Percentiles rank a stretch among this genome's conserved stretches.
Evolutionary conservation across 2,888 invertebrate species (phyloP).

Genomic region (Conops quadrifasciatus): DNA sequence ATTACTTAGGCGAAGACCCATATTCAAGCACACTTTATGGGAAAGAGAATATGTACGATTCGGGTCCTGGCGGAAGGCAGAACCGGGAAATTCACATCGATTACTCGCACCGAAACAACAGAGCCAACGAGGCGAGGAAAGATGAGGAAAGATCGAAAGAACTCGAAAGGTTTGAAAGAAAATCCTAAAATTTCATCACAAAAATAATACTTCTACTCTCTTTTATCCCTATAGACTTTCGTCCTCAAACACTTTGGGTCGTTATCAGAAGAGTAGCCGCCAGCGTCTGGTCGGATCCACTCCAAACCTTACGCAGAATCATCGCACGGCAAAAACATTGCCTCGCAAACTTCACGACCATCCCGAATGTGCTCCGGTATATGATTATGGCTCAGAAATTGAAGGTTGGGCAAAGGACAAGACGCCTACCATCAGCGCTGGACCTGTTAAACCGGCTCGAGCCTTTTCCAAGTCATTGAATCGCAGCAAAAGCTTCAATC

Average conservation of each 20-base stretch:
- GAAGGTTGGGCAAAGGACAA: slow-evolving; percentile 40
- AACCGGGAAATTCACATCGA: slow-evolving; percentile 31
- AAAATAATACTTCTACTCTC: neutral
- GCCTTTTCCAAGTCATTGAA: slow-evolving; percentile 77
- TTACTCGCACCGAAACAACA: slow-evolving; percentile 42
- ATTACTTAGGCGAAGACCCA: slow-evolving; percentile 88
- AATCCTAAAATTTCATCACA: neutral
- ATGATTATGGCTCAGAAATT: slow-evolving; percentile 44
- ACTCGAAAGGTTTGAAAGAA: slow-evolving; percentile 11
- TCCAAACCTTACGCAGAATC: slow-evolving; percentile 64
- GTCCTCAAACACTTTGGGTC: slow-evolving; percentile 75
- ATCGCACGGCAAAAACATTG: slow-evolving; percentile 77
- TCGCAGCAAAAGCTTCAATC: slow-evolving; percentile 87
- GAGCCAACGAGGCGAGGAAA: slow-evolving; percentile 38
- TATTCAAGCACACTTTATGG: slow-evolving; percentile 85
- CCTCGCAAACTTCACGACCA: slow-evolving; percentile 71
- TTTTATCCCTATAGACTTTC: slow-evolving; percentile 43
- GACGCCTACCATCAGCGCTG: slow-evolving; percentile 55
- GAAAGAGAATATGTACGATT: slow-evolving; percentile 82
- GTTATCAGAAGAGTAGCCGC: slow-evolving; percentile 84
- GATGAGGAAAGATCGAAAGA: slow-evolving; percentile 36
- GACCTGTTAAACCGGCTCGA: slow-evolving; percentile 81
- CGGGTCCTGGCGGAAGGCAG: slow-evolving; percentile 47
- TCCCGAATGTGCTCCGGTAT: slow-evolving; percentile 36
- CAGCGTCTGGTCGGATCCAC: slow-evolving; percentile 73